Evolutionary conservation across 2,888 invertebrate genomes (phyloP).

Genomic region (Selenia dentaria): DNA sequence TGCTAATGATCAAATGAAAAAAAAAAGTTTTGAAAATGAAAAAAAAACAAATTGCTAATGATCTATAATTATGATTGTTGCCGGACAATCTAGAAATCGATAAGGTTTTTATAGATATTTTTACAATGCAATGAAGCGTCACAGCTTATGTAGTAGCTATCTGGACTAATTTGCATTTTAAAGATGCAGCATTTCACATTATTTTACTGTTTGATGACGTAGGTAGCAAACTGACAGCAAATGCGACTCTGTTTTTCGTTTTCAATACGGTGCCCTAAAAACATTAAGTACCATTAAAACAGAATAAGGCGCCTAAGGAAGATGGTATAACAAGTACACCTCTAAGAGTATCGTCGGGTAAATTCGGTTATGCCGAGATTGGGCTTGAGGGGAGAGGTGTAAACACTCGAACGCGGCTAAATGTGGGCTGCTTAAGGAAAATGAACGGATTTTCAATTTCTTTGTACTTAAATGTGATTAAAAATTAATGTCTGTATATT

Average conservation of each 20-base stretch:
- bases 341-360: slow-evolving; percentile 21
- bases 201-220: too few species aligned
- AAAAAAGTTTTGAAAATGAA: too few species aligned
- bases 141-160: background rate
- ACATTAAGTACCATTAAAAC: too few species aligned
- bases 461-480: background rate
- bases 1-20: too few species aligned
- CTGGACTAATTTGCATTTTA: too few species aligned
- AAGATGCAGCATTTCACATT: too few species aligned
- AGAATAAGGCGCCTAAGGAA: slow-evolving; percentile 1
- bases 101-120: slow-evolving; percentile 3
- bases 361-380: slow-evolving; percentile 28
- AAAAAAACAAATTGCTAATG: slow-evolving; percentile 11
- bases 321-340: slow-evolving; percentile 18
- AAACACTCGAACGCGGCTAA: slow-evolving; percentile 24
- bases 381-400: slow-evolving; percentile 24
- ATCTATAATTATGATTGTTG: slow-evolving; percentile 2
- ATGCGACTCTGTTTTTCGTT: too few species aligned
- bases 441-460: background rate
- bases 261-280: too few species aligned
- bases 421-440: slow-evolving; percentile 26
- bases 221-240: too few species aligned
- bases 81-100: slow-evolving; percentile 3
- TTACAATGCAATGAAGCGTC: background rate
- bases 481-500: too few species aligned